phyloP scores from a whole-genome alignment of 2,797 vertebrate genomes.

The Anabacerthia variegaticeps region DNA sequence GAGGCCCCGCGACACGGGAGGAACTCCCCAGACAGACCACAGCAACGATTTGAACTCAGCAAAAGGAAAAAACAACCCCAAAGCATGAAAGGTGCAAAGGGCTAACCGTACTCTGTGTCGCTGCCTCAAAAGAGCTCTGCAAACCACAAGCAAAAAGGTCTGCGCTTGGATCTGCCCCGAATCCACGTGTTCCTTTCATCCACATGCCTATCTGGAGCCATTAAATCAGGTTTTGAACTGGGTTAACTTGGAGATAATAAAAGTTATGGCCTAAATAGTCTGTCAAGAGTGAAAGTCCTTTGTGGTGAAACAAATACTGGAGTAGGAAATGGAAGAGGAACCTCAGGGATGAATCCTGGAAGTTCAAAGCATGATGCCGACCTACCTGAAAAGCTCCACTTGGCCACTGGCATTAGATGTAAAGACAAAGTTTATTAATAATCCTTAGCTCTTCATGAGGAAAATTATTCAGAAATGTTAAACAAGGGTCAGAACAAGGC shows the following conservation, averaged over 20 bases:
- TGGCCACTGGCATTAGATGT: neutral
- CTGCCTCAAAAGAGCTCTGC: neutral
- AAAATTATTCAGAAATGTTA: neutral
- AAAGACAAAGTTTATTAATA: neutral
- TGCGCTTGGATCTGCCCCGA: neutral
- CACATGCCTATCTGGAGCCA: neutral
- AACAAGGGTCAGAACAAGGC: neutral
- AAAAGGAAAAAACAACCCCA: neutral
- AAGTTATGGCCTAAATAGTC: neutral
- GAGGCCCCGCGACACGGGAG: neutral
- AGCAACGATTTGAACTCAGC: neutral
- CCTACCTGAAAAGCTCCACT: neutral
- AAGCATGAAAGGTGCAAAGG: neutral
- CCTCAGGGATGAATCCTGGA: neutral
- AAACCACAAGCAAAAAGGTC: neutral
- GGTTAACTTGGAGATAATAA: neutral
- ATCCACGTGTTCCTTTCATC: neutral
- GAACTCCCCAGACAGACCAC: neutral
- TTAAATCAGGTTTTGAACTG: neutral
- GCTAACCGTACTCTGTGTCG: neutral
- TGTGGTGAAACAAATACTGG: neutral
- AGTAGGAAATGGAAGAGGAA: neutral
- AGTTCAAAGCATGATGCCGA: neutral
- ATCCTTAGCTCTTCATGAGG: neutral
- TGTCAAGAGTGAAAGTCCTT: neutral